Percentiles rank a stretch among this genome's conserved stretches.
Conservation (phyloP, 2,113 vertebrate species). For the Micronycteris hirsuta region DNA sequence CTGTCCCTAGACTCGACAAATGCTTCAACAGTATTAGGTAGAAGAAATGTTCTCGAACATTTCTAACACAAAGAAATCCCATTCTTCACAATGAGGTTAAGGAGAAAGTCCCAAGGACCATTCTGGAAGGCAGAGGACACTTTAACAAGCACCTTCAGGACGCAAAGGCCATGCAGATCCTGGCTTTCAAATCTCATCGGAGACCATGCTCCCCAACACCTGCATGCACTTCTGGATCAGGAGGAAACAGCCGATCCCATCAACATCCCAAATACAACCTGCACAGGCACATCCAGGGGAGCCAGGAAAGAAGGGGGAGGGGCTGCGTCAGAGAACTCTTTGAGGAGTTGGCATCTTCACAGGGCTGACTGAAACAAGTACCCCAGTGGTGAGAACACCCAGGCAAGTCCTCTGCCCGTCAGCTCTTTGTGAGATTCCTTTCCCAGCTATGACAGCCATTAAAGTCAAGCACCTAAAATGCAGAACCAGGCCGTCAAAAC, state of each 20-base stretch:
- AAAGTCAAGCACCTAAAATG: background rate
- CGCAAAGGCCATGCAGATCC: background rate
- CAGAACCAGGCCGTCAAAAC: background rate
- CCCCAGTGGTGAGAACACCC: background rate
- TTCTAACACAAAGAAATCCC: background rate
- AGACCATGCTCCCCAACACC: background rate
- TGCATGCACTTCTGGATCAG: background rate
- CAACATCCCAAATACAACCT: background rate
- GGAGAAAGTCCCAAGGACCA: background rate
- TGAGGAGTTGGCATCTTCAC: background rate
- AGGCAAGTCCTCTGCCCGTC: background rate
- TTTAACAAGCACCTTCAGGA: background rate
- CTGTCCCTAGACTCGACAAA: background rate
- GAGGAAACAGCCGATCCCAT: background rate
- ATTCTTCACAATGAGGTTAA: background rate
- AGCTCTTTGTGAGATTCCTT: background rate
- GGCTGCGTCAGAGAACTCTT: background rate
- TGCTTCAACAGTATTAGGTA: background rate
- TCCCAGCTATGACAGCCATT: background rate
- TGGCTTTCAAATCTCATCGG: background rate
- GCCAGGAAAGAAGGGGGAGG: background rate
- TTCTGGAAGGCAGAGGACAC: background rate
- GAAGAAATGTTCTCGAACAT: background rate
- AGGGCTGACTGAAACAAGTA: background rate
- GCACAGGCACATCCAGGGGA: background rate